Evolutionary conservation across 2,888 invertebrate species (phyloP), one percentile per base, ranked within the genome.

Genomic region (Sceliomorpha sp.): DNA sequence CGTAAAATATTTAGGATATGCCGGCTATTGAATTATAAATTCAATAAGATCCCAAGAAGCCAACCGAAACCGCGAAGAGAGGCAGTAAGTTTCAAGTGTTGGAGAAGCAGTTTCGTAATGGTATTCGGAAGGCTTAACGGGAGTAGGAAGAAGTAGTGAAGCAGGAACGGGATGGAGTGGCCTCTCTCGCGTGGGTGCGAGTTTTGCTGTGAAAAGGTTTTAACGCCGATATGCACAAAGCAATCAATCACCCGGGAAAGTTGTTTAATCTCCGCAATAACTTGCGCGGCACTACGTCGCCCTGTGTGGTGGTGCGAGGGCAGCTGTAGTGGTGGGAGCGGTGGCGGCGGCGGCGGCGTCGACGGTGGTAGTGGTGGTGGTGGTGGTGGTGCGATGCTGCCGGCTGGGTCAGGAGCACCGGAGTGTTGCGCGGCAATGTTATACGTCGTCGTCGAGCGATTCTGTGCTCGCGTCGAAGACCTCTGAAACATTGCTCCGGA

Each of bases 251-350:
- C 75, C 70, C 74, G 72, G 76, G 72, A 77, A 81, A 83, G 79
- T 82, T 83, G 79, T 80, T 84, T 82, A 83, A 83, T 84, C 80
- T 79, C 73, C 45, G 74, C 75, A 77, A 76, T 80, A 83, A 83
- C 78, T 79, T 69, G 72, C 67, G 51, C 66, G 55, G 69, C 66
- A 69, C 20, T 20, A 20, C 20, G 5, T 5, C 5, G 20, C 20
- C n/a, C 69, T 39, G 39, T 40, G 55, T 15, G 58, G 44, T 29
- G 39, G 44, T 50, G 34, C 26, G 59, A 50, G 44, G 37, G 31
- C 44, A 39, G 32, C 42, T 20, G 44, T n/a, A n/a, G n/a, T n/a
- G n/a, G n/a, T n/a, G n/a, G n/a, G n/a, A n/a, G n/a, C n/a, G n/a
- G n/a, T n/a, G n/a, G n/a, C n/a, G n/a, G n/a, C n/a, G n/a, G n/a